A percentile compares a stretch with the other conserved stretches of the same genome.
These are phyloP conservation scores for Tangara arthus DNA, from an alignment of 2,797 vertebrate species.

Conservation along the genomic window DNA sequence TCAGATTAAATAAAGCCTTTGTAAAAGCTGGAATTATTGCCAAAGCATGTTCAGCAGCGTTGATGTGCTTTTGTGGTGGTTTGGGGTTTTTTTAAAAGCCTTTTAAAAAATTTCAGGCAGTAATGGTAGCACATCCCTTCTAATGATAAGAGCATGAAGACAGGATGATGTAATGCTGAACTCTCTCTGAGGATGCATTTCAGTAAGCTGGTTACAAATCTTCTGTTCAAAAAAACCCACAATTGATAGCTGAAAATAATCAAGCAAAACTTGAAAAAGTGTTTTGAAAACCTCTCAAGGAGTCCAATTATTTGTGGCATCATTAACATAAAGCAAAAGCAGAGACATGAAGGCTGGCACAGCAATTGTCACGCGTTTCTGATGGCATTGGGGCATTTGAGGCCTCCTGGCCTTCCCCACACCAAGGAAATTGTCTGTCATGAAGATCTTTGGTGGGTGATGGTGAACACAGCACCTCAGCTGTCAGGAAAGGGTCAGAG, in stretches of 20 bases:
- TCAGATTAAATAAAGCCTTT: slow-evolving; percentile 57
- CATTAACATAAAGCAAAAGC: not conserved
- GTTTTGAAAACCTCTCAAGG: not conserved
- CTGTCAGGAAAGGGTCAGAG: not conserved
- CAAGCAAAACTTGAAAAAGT: not conserved
- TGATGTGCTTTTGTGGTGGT: slow-evolving; percentile 17
- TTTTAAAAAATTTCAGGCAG: slow-evolving; percentile 11
- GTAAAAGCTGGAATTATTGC: slow-evolving; percentile 53
- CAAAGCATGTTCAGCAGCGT: slow-evolving; percentile 7
- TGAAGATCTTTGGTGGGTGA: not conserved
- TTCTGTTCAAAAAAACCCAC: not conserved
- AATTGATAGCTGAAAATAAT: not conserved
- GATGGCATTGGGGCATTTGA: not conserved
- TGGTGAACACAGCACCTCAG: not conserved
- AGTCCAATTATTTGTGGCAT: not conserved
- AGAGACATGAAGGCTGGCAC: not conserved
- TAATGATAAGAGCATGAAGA: not conserved
- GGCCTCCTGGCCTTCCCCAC: not conserved
- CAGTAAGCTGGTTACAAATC: not conserved
- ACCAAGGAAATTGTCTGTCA: not conserved
- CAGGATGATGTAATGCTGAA: not conserved
- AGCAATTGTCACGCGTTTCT: not conserved
- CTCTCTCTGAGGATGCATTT: not conserved
- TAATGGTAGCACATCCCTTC: not conserved
- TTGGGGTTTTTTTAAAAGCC: not conserved